A percentile compares a stretch with the other conserved stretches of the same genome.
Evolutionary conservation across 2,113 vertebrate genomes (phyloP).

Genomic region (Riparia riparia): DNA sequence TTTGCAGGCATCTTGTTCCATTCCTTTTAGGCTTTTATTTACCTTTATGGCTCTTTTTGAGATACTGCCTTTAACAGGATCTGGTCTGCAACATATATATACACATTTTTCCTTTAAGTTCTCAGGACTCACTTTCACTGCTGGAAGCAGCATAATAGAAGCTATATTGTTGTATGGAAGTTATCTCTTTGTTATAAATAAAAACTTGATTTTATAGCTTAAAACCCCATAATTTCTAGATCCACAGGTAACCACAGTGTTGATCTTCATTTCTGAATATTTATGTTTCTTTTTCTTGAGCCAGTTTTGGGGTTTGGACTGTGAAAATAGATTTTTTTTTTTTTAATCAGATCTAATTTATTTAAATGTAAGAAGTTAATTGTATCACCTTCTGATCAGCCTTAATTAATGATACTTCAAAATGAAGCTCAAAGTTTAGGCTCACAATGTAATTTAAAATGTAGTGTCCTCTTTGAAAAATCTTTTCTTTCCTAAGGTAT

Average conservation of each 20-base stretch:
- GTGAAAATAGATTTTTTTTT: background rate
- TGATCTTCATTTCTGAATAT: background rate
- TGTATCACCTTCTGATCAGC: background rate
- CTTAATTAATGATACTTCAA: background rate
- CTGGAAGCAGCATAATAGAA: background rate
- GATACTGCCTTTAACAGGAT: background rate
- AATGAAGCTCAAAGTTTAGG: background rate
- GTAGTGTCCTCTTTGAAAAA: background rate
- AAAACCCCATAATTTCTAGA: fast-evolving
- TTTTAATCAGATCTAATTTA: background rate
- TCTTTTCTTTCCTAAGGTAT: background rate
- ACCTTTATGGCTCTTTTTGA: background rate
- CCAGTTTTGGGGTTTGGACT: background rate
- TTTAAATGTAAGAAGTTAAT: background rate
- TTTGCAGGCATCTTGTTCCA: background rate
- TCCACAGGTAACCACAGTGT: background rate
- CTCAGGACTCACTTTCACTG: background rate
- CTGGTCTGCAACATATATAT: background rate
- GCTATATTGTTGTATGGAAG: background rate
- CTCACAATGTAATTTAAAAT: background rate
- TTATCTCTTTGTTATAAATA: background rate
- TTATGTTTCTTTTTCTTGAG: background rate
- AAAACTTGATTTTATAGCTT: background rate
- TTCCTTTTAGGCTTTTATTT: background rate
- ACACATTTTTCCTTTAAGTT: background rate